Evolutionary conservation across 2,888 invertebrate species (phyloP).

Genomic region (Cinara cedri): DNA sequence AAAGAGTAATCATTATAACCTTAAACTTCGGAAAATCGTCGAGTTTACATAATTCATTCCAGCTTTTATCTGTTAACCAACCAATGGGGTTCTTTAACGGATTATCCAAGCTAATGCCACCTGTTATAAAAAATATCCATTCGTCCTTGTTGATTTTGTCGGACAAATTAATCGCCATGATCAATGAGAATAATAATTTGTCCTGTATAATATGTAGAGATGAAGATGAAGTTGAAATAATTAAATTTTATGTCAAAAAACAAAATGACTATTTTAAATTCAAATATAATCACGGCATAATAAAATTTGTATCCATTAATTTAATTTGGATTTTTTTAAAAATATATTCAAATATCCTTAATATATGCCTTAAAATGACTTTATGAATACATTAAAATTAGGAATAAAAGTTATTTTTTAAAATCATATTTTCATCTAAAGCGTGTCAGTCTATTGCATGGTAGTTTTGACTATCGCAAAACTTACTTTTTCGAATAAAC

Average conservation of each 20-base stretch:
- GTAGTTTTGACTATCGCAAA: conserved; percentile 78
- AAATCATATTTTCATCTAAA: too few species aligned
- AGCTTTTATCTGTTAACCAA: conserved; percentile 76
- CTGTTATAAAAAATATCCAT: conserved; percentile 87
- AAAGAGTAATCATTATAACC: conserved; percentile 61
- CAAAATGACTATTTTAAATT: neutral
- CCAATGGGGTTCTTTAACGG: conserved; percentile 72
- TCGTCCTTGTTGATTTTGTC: conserved; percentile 69
- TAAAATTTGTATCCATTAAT: too few species aligned
- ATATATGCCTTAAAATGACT: too few species aligned
- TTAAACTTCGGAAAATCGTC: conserved; percentile 66
- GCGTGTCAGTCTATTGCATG: too few species aligned
- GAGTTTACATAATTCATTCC: conserved; percentile 79
- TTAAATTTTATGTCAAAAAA: neutral
- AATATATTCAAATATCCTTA: too few species aligned
- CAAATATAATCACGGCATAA: neutral
- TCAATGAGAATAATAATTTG: conserved; percentile 84
- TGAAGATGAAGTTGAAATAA: neutral
- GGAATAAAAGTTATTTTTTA: too few species aligned
- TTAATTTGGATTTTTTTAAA: conserved; percentile 67
- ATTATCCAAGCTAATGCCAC: conserved; percentile 81
- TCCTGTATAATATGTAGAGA: conserved; percentile 68
- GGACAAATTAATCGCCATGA: conserved; percentile 76
- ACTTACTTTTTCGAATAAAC: conserved; percentile 96
- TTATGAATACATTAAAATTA: too few species aligned